A percentile compares a stretch with the other conserved stretches of the same genome.
Conservation (phyloP, 2,797 vertebrate genomes). For the Tympanoctomys barrerae region DNA sequence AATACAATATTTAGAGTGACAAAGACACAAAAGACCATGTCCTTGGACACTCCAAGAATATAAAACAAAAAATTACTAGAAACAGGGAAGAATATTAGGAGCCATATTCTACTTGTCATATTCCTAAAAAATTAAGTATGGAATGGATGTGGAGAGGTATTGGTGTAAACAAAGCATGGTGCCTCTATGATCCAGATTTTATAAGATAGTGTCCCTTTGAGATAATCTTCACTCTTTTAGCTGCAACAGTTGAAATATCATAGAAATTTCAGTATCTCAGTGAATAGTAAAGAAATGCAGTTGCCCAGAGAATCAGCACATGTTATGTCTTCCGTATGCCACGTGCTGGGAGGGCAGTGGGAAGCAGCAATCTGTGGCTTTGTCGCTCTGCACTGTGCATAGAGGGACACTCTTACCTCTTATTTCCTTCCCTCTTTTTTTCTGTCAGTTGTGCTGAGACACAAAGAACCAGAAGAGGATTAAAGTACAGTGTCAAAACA, state of each 20-base stretch:
- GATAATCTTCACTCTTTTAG: neutral
- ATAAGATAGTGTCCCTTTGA: neutral
- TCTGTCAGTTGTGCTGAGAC: conserved; percentile 7
- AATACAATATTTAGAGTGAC: conserved; percentile 40
- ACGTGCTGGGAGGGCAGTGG: neutral
- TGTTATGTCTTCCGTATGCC: neutral
- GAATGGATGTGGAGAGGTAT: neutral
- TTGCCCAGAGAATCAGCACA: neutral
- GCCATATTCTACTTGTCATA: neutral
- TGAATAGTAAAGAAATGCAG: neutral
- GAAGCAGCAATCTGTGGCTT: neutral
- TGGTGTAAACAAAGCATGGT: neutral
- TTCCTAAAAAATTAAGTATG: neutral
- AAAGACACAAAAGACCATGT: neutral
- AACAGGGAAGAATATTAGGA: neutral
- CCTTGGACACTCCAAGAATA: neutral
- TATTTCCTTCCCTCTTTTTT: neutral
- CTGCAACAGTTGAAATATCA: neutral
- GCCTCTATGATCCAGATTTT: neutral
- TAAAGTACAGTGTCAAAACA: neutral
- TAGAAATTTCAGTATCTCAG: neutral
- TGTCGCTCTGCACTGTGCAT: neutral
- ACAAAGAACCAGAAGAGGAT: neutral
- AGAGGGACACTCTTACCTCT: neutral
- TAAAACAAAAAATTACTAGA: neutral